Evolutionary conservation across 2,113 vertebrate species (phyloP).

Genomic region (Pelmatolapia mariae): DNA sequence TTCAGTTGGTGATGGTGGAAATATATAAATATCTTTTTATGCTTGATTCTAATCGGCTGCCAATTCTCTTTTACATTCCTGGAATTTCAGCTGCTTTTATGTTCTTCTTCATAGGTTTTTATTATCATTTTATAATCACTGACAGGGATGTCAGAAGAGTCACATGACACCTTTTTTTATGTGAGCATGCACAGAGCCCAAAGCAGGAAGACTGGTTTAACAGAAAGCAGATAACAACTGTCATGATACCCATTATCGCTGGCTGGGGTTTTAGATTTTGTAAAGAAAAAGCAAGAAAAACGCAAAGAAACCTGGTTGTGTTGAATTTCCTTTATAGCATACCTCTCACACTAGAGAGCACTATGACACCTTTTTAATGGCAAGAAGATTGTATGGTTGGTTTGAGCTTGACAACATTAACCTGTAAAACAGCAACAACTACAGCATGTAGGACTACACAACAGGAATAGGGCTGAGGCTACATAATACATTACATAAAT

Average conservation of each 20-base stretch:
- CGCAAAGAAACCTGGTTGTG: background rate
- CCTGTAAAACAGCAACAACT: background rate
- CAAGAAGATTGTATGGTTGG: background rate
- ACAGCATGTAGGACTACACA: background rate
- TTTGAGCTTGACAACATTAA: background rate
- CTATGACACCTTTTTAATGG: background rate
- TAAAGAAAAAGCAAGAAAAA: background rate
- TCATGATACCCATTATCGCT: background rate
- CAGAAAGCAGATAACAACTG: background rate
- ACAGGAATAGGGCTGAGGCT: background rate
- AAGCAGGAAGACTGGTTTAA: background rate
- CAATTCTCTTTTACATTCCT: background rate
- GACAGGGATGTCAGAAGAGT: background rate
- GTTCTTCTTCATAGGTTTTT: background rate
- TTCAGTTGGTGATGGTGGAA: background rate
- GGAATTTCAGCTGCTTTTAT: background rate
- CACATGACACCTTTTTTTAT: background rate
- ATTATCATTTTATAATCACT: background rate
- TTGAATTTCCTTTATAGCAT: background rate
- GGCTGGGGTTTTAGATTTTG: background rate
- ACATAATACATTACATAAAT: background rate
- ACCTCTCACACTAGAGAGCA: background rate
- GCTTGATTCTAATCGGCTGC: background rate
- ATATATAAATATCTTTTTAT: background rate
- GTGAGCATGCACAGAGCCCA: background rate